phyloP scores from a whole-genome alignment of 2,888 invertebrate genomes.

The Drosophila incognita region DNA sequence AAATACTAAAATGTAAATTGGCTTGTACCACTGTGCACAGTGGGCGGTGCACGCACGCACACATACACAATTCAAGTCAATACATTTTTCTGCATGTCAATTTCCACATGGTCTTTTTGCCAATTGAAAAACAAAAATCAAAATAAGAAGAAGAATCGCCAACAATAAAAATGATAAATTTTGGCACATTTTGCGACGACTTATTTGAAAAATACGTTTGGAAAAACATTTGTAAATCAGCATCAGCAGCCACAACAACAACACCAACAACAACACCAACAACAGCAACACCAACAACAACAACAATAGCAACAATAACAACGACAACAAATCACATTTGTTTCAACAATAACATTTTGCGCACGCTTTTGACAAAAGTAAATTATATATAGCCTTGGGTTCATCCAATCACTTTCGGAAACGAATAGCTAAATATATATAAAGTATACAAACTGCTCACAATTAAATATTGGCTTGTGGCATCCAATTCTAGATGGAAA shows the following conservation, averaged over 20 bases:
- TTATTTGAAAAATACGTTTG: slow-evolving; percentile 45
- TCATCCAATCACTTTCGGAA: slow-evolving; percentile 2
- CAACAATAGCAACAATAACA: slow-evolving; percentile 8
- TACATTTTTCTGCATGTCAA: neutral
- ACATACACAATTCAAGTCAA: neutral
- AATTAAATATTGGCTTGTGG: slow-evolving; percentile 45
- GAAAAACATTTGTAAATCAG: slow-evolving; percentile 65
- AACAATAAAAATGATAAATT: slow-evolving; percentile 49
- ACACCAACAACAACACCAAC: slow-evolving; percentile 29
- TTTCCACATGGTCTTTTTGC: slow-evolving; percentile 21
- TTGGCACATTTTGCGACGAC: slow-evolving; percentile 40
- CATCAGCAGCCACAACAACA: slow-evolving; percentile 27
- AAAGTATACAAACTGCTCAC: slow-evolving; percentile 36
- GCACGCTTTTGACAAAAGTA: slow-evolving; percentile 69
- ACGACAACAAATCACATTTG: slow-evolving; percentile 16
- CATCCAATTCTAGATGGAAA: neutral
- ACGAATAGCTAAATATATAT: slow-evolving; percentile 15
- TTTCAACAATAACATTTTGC: slow-evolving; percentile 74
- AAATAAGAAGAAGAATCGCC: slow-evolving; percentile 19
- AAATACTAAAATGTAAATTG: slow-evolving; percentile 37
- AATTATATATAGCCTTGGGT: neutral
- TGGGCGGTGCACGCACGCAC: slow-evolving; percentile 16
- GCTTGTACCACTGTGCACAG: slow-evolving; percentile 47
- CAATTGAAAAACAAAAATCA: slow-evolving; percentile 51
- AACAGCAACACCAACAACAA: slow-evolving; percentile 32